A percentile compares a stretch with the other conserved stretches of the same genome.
phyloP scores from a whole-genome alignment of 2,113 vertebrate genomes.

The Anhinga rufa region DNA sequence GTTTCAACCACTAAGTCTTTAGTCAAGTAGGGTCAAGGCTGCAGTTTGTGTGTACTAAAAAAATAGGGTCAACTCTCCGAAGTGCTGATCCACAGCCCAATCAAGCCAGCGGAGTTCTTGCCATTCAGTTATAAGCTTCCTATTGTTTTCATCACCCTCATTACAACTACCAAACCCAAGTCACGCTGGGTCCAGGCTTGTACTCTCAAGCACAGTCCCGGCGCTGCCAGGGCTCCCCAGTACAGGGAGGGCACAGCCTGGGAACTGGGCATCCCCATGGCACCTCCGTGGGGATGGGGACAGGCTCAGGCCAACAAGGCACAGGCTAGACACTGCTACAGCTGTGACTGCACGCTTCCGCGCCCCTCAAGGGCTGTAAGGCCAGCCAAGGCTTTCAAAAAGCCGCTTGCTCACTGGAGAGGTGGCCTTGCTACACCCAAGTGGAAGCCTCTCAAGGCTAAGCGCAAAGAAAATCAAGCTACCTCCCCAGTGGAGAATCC shows the following conservation, averaged over 20 bases:
- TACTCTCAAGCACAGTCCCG: fast-evolving
- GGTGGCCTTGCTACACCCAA: not conserved
- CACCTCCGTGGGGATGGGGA: not conserved
- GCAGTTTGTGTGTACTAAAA: too few relatives aligned
- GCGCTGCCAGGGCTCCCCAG: fast-evolving
- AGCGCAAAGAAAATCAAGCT: not conserved
- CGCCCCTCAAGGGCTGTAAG: not conserved
- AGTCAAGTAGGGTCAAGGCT: not conserved
- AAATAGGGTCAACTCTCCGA: not conserved
- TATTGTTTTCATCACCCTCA: not conserved
- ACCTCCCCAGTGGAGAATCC: not conserved
- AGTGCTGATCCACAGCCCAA: not conserved
- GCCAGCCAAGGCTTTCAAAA: not conserved
- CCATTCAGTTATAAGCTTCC: not conserved
- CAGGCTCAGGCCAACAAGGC: not conserved
- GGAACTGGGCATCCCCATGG: not conserved
- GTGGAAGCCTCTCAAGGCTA: not conserved
- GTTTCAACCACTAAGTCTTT: not conserved
- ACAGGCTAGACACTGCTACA: too few relatives aligned
- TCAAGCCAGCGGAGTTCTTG: not conserved
- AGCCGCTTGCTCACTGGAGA: fast-evolving
- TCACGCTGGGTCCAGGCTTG: too few relatives aligned
- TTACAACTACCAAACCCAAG: not conserved
- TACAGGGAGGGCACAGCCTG: not conserved
- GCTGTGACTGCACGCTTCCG: too few relatives aligned